phyloP scores from a whole-genome alignment of 2,113 vertebrate genomes.

The Campylomormyrus tamandua region DNA sequence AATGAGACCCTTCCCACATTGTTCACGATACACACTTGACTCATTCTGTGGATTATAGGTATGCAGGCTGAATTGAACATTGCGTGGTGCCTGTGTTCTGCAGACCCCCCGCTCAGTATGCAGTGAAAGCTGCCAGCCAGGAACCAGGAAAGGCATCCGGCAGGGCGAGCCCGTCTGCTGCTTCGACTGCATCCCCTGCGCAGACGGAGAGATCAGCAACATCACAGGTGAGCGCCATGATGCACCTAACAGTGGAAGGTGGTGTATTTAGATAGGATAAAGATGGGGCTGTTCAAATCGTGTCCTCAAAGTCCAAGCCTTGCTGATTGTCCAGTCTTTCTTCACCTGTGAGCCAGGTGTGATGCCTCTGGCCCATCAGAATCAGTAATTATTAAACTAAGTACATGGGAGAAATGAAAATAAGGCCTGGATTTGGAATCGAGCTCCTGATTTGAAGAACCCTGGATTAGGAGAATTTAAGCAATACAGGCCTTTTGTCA shows the following conservation, averaged over 20 bases:
- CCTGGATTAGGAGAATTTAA: not conserved
- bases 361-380: not conserved
- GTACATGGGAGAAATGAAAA: not conserved
- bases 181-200: conserved; percentile 76
- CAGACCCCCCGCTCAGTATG: conserved; percentile 67
- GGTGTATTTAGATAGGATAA: not conserved
- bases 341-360: not conserved
- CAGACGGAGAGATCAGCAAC: conserved; percentile 67
- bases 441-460: not conserved
- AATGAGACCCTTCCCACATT: not conserved
- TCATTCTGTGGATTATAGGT: not conserved
- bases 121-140: conserved; percentile 64
- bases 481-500: not conserved
- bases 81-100: conserved; percentile 17
- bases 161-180: conserved; percentile 70
- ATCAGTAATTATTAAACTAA: not conserved
- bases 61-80: not conserved
- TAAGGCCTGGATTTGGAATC: not conserved
- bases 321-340: not conserved
- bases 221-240: conserved; percentile 47
- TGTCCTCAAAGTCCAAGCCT: not conserved
- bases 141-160: conserved; percentile 66
- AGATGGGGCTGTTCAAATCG: not conserved
- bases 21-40: not conserved
- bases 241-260: not conserved